Evolutionary conservation across 2,113 vertebrate genomes (phyloP).

Genomic region (Mirza zaza): DNA sequence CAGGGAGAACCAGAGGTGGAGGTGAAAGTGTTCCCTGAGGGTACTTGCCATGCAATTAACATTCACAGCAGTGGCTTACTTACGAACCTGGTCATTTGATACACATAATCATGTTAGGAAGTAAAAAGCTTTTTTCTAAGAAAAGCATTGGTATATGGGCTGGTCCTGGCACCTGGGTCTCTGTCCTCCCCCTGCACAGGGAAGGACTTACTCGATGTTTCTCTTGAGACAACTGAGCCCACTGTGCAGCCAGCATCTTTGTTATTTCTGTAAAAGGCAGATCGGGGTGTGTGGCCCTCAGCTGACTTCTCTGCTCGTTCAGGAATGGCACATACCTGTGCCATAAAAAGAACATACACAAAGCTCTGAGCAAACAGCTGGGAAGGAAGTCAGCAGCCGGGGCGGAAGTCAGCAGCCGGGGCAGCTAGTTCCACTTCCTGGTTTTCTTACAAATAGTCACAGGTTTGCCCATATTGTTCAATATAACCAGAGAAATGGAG

Average conservation of each 20-base stretch:
- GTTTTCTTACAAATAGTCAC: neutral
- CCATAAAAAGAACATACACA: rapidly evolving
- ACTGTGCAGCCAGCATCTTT: constrained; percentile 37
- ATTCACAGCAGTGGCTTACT: neutral
- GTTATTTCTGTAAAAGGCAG: constrained; percentile 69
- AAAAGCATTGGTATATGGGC: neutral
- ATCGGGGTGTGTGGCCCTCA: constrained; percentile 49
- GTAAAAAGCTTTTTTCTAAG: neutral
- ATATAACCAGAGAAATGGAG: neutral
- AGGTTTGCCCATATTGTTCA: neutral
- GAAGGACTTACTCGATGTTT: constrained; percentile 54
- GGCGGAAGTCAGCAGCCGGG: rapidly evolving
- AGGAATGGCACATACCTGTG: constrained; percentile 63
- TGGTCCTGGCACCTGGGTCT: neutral
- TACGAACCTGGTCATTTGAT: neutral
- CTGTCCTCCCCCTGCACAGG: rapidly evolving
- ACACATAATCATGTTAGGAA: neutral
- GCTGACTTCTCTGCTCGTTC: constrained; percentile 57
- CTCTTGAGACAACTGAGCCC: constrained; percentile 56
- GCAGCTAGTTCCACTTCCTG: neutral
- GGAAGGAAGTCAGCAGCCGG: rapidly evolving
- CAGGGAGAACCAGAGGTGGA: neutral
- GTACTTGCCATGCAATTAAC: neutral
- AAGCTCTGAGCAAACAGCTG: rapidly evolving
- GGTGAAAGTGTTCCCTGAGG: neutral